Evolutionary conservation across 2,888 invertebrate genomes (phyloP).

Genomic region (Ariolimax columbianus): DNA sequence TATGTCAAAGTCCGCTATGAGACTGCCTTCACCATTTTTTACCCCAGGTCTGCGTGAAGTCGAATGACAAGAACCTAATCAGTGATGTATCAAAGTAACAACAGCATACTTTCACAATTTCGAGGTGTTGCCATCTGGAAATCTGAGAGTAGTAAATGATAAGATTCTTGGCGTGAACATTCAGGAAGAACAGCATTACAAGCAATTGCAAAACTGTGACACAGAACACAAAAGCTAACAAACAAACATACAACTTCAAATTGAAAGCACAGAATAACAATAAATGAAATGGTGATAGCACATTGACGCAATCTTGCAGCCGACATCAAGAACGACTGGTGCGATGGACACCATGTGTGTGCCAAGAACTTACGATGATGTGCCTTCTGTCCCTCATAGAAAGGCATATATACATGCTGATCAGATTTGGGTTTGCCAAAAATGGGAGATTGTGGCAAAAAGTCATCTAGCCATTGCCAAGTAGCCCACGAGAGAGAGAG

Average conservation of each 20-base stretch:
- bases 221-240: background rate
- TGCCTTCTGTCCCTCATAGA: conserved; percentile 88
- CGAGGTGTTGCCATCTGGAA: no score
- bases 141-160: no score
- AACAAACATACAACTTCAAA: background rate
- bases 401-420: conserved; percentile 89
- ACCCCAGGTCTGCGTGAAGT: no score
- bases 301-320: background rate
- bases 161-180: background rate
- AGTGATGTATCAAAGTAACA: no score
- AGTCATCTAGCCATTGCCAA: conserved; percentile 78
- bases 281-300: background rate
- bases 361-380: conserved; percentile 85
- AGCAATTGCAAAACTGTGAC: background rate
- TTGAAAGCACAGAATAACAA: no score
- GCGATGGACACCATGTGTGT: background rate
- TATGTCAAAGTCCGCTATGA: no score
- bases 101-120: no score
- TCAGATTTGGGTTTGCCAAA: conserved; percentile 87
- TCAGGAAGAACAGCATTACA: background rate
- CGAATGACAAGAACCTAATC: no score
- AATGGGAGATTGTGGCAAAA: conserved; percentile 82
- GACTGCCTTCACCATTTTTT: no score
- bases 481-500: conserved; percentile 45
- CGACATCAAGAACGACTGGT: background rate